Evolutionary conservation across 2,888 invertebrate species (phyloP), one percentile per base, ranked within the genome.

Genomic region (Euzetes globulus): DNA sequence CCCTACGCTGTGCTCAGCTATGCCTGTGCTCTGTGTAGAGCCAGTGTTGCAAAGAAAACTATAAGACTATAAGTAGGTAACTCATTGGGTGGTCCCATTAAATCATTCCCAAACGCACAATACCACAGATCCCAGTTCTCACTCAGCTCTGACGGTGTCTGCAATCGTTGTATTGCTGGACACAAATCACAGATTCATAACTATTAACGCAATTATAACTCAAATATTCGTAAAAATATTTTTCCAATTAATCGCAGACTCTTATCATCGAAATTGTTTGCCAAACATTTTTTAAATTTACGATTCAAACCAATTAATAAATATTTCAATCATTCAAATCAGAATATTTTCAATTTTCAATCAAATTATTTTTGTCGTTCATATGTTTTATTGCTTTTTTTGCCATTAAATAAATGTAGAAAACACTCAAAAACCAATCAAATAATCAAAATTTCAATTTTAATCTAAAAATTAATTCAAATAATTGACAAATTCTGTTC

Each of bases 21-120:
- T 11, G 45, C 45, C 15, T 45, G 9, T 9, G 11, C 45, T 45
- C 45, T 45, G 45, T 15, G 9, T 7, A 33, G 33, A 33, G 33
- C 33, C 33, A 33, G 33, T 33, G 33, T 7, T 33, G 33, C 7
- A 33, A 33, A 33, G 33, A 33, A 33, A 33, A 33, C 33, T 33
- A 33, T 33, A 25, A 13, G 11, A 25, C 22, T 58, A 58, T 58
- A 58, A 22, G 60, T 60, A 60, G 60, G 60, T 60, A 60, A 60
- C 27, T 60, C 60, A 5, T 60, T 60, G 60, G 60, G 60, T 60
- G 60, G 60, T 60, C 60, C 60, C 60, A 60, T 60, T 60, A 60
- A 60, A 60, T 60, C 60, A 60, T 60, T 29, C 60, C 60, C 27
- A 29, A 11, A 11, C 60, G 11, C 33, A 60, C 60, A 60, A 60